Conservation (phyloP, 1,140 invertebrate species). For the Orius insidiosus region DNA sequence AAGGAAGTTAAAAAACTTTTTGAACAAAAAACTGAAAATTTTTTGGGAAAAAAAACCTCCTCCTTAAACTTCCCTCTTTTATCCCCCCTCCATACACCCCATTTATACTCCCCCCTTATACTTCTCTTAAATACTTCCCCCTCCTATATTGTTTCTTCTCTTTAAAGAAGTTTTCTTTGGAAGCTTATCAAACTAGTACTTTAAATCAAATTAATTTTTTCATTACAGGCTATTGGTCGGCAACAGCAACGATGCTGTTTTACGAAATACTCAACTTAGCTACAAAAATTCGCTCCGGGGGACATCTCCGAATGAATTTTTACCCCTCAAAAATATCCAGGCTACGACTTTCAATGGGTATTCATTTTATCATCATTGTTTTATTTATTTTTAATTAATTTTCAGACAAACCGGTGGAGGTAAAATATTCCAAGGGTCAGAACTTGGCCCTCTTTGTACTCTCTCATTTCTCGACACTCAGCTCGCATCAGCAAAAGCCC, state of each 20-base stretch:
- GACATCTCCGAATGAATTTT: constrained; percentile 10
- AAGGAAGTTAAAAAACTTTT: too few species aligned
- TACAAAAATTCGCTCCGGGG: constrained; percentile 10
- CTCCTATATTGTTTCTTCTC: background rate
- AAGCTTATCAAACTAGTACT: too few species aligned
- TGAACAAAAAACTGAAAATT: too few species aligned
- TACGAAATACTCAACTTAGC: constrained; percentile 22
- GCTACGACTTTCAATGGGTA: constrained; percentile 16
- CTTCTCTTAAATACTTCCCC: too few species aligned
- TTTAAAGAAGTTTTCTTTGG: too few species aligned
- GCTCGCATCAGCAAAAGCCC: constrained; percentile 43
- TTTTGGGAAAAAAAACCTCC: too few species aligned
- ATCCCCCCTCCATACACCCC: too few species aligned
- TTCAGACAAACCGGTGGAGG: background rate
- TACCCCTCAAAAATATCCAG: constrained; percentile 17
- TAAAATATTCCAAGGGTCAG: constrained; percentile 16
- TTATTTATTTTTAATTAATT: too few species aligned
- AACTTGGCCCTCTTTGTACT: constrained; percentile 27
- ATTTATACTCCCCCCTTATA: too few species aligned
- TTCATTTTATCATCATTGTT: background rate
- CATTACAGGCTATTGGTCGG: constrained; percentile 30
- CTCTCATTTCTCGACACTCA: constrained; percentile 63
- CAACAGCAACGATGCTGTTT: constrained; percentile 31
- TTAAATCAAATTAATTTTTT: constrained; percentile 3
- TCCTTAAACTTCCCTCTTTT: too few species aligned